Conservation (phyloP, 92 coral and sea anemone genomes). For the Parazoanthus swiftii region DNA sequence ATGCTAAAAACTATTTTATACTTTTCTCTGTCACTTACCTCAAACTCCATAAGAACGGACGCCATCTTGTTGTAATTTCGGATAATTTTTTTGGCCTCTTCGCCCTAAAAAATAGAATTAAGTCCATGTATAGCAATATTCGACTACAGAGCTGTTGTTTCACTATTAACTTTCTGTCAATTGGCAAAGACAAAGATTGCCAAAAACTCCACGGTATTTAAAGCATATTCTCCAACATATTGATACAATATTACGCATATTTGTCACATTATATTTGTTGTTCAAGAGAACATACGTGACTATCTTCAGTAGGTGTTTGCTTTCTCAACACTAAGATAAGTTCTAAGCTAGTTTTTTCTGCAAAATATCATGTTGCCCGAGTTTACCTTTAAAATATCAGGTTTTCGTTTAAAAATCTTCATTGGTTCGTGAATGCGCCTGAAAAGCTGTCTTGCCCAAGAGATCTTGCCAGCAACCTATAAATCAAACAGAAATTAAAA, state of each 20-base stretch:
- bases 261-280: no score
- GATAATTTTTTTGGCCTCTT: constrained; percentile 93
- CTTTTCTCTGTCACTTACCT: constrained; percentile 52
- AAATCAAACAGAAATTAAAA: neutral
- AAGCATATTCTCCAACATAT: no score
- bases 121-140: neutral
- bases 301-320: no score
- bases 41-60: constrained; percentile 93
- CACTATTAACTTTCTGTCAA: neutral
- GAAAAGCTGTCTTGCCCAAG: constrained; percentile 96
- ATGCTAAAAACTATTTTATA: no score
- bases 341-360: no score
- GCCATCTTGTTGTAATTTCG: constrained; percentile 97
- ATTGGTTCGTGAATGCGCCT: constrained; percentile 98
- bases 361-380: no score
- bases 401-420: constrained; percentile 77
- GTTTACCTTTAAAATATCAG: constrained; percentile 86
- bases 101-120: constrained; percentile 62
- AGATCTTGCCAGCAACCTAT: constrained; percentile 96
- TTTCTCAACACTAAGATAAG: no score
- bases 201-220: no score
- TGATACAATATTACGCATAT: no score
- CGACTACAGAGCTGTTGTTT: neutral
- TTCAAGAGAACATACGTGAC: no score
- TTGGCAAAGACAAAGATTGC: no score